Evolutionary conservation across 2,888 invertebrate species (phyloP).

Genomic region (Meloe dianella): DNA sequence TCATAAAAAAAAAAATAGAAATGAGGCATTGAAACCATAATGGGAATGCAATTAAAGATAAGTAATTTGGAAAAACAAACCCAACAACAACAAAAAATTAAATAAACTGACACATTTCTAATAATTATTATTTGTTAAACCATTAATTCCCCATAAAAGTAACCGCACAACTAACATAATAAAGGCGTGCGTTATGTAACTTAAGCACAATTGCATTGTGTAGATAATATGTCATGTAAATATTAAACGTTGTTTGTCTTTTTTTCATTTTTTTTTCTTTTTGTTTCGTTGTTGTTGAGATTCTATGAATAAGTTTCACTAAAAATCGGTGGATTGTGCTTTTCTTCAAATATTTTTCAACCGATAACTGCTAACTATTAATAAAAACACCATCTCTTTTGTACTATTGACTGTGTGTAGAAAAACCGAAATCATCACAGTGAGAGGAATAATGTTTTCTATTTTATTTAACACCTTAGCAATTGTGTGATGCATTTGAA

Average conservation of each 20-base stretch:
- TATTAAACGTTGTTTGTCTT: background rate
- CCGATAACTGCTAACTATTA: background rate
- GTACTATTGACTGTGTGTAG: background rate
- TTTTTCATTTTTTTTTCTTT: background rate
- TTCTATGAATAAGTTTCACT: background rate
- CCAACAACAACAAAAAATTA: background rate
- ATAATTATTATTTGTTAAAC: slow-evolving; percentile 5
- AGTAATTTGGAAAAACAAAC: too few species aligned
- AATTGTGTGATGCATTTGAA: background rate
- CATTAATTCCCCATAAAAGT: slow-evolving; percentile 8
- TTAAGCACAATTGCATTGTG: slow-evolving; percentile 31
- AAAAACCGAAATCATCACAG: background rate
- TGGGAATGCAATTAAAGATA: background rate
- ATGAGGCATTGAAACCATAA: background rate
- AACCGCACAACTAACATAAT: slow-evolving; percentile 14
- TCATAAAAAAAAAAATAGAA: too few species aligned
- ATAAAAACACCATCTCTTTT: slow-evolving; percentile 1
- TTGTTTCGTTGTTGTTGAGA: background rate
- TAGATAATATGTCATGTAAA: slow-evolving; percentile 29
- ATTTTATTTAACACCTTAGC: background rate
- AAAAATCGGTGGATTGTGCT: background rate
- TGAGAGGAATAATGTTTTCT: background rate
- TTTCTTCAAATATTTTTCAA: background rate
- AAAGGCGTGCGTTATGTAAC: slow-evolving; percentile 30
- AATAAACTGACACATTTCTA: background rate